Evolutionary conservation across 1,140 invertebrate genomes (phyloP), one percentile per base, ranked within the genome.

Genomic region (Drosophila sproati): DNA sequence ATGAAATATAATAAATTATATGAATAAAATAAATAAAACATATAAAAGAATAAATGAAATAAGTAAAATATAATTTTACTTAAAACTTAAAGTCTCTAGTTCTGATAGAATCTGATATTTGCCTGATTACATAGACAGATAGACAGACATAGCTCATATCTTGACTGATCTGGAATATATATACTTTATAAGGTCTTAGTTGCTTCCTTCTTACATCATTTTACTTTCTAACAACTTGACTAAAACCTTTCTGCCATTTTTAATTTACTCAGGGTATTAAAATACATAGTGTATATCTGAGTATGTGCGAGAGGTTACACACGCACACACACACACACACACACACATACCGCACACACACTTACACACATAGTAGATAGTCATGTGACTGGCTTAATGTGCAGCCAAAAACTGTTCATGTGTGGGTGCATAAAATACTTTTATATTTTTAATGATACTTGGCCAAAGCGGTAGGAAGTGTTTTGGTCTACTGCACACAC

Each of bases 361-460:
- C 20, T 2, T 20, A 20, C 28, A 59, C 55, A 59, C 55, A 54
- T 35, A 41, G 67, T 54, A 39, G 32, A 45, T 32, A 37, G 59
- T 63, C 59, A 55, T 56, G 59, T 63, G 67, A 63, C 67, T 50
- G 39, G 52, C 67, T 71, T 64, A 71, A 75, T 75, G 60, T 75
- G 73, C 64, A 71, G 68, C 59, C 56, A 32, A 75, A 61, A 75
- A 61, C 54, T 71, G 4, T 59, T n/a, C 10, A n/a, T 37, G 39
- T 59, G 45, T 67, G 66, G 54, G 59, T 73, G 72, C 74, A 89
- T 89, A 73, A 88, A 88, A 88, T 89, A 89, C 85, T 89, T 89
- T 89, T 89, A 89, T 89, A 89, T 89, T 89, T 89, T 89, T 89
- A 89, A 89, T 89, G 85, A 89, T 89, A 89, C 85, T 89, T 89